Evolutionary conservation across 2,113 vertebrate species (phyloP), one percentile per base, ranked within the genome.

Genomic region (Ariopsis seemanni): DNA sequence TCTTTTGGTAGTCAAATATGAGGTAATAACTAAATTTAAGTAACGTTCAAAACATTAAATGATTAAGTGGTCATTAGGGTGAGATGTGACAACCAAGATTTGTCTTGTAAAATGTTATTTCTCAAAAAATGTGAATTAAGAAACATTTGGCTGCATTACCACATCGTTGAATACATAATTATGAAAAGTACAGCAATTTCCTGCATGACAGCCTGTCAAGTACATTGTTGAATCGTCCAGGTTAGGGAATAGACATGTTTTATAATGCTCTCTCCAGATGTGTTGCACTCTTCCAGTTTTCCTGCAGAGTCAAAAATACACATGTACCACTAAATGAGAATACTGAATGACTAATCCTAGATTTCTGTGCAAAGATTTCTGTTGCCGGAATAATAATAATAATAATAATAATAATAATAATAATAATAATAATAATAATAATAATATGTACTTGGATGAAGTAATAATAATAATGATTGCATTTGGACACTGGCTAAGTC

Each of bases 101-200:
- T 85, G 65, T 84, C 42, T 85, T n/a, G 27, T 62, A 85, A 63
- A 74, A 89, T 55, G 83, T 60, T 48, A n/a, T 85, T 85, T 58
- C 79, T 55, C 34, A 58, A 83, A 67, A 65, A 62, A 65, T 5
- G 82, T 84, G 48, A 84, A 30, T 53, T 11, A 80, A 86, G 20
- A 86, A 52, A 71, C 81, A 42, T 80, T 87, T 57, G 65, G 63
- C 57, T 60, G 15, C 65, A 65, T 80, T 67, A 58, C 81, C 50
- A 30, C 81, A 85, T 84, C 80, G 85, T 86, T 58, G 86, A 89
- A 89, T 85, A 90, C 84, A 77, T 89, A 62, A 88, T 89, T 91
- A 88, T 62, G 65, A 85, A 80, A 91, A 91, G 77, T 86, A 75
- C 86, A 84, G 88, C 86, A 84, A 88, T 91, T 91, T 91, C 81